phyloP scores from a whole-genome alignment of 2,113 vertebrate genomes.

The Chitala chitala region DNA sequence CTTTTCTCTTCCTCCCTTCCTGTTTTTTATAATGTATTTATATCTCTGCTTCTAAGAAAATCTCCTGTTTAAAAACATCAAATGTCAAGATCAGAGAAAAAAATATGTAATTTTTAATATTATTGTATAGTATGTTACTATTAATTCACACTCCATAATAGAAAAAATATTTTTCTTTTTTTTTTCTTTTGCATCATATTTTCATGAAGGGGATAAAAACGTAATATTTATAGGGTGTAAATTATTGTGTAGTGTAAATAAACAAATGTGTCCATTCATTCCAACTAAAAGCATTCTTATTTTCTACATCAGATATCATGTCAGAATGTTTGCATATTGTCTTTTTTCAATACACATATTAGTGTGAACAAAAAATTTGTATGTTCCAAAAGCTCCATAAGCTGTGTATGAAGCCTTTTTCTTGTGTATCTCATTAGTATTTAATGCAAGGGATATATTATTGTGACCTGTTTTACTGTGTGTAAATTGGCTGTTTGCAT shows the following conservation, averaged over 20 bases:
- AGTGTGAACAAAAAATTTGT: background rate
- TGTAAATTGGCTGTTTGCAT: background rate
- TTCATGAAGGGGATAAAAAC: slow-evolving; percentile 41
- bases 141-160: slow-evolving; percentile 52
- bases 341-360: background rate
- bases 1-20: slow-evolving; percentile 23
- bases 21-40: slow-evolving; percentile 27
- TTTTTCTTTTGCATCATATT: no score
- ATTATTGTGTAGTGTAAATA: slow-evolving; percentile 58
- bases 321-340: slow-evolving; percentile 43
- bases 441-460: background rate
- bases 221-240: slow-evolving; percentile 41
- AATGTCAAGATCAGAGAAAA: no score
- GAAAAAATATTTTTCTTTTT: slow-evolving; percentile 64
- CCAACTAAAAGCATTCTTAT: slow-evolving; percentile 63
- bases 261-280: slow-evolving; percentile 55
- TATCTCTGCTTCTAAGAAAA: slow-evolving; percentile 29
- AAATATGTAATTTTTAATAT: no score
- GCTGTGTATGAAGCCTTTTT: no score
- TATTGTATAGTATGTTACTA: no score
- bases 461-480: background rate
- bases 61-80: slow-evolving; percentile 37
- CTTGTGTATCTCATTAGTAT: background rate
- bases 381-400: background rate
- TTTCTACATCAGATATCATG: slow-evolving; percentile 65